These are phyloP conservation scores for Labrus mixtus DNA, from an alignment of 2,113 vertebrate genomes.

Conservation along the genomic window DNA sequence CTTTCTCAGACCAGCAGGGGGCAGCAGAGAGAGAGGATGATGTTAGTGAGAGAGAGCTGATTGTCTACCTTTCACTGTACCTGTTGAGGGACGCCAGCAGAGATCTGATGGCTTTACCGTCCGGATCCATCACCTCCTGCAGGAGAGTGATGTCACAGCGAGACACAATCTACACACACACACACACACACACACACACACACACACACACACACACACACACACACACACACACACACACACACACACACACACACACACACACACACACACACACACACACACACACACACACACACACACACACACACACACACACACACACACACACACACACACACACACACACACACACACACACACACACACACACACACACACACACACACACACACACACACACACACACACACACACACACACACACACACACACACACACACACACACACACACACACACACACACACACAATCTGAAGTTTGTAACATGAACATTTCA, in stretches of 20 bases:
- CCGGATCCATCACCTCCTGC: conserved; percentile 59
- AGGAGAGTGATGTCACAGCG: conserved; percentile 75
- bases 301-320: neutral
- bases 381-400: neutral
- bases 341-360: neutral
- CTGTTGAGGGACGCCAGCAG: conserved; percentile 66
- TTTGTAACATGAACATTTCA: too few relatives aligned
- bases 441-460: neutral
- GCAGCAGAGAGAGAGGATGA: neutral
- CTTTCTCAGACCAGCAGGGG: neutral
- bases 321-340: neutral
- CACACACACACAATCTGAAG: neutral
- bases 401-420: neutral
- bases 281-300: neutral
- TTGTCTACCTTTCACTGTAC: conserved; percentile 34
- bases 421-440: neutral
- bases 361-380: neutral
- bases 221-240: neutral
- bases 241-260: neutral
- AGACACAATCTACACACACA: conserved; percentile 51
- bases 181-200: neutral
- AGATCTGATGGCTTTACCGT: neutral
- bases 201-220: neutral
- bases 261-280: neutral
- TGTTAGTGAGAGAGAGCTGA: neutral